Base-by-base conservation (phyloP, 2,888 invertebrate species). In the Lathronympha strigana region DNA sequence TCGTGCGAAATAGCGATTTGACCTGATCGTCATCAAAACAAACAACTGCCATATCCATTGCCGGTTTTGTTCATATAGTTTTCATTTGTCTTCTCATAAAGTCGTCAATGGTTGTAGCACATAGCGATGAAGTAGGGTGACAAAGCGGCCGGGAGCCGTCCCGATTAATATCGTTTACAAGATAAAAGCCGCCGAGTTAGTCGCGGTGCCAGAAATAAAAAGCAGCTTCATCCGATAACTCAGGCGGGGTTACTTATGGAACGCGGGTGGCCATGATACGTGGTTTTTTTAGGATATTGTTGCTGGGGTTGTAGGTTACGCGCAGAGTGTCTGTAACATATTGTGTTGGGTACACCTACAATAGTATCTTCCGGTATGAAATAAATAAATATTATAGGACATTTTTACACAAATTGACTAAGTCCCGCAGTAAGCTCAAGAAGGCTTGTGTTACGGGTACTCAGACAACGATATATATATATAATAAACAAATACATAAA, bases 161-260 rank as follows among this genome's bases (percentile, higher is more conserved):
- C 85, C 89, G 88, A 90, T 90, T 91, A 90, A 90, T 90, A 90
- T 89, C 87, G 82, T 89, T 90, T 90, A 90, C 88, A 89, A 90
- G 88, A 90, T 89, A 90, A 90, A 90, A 90, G 90, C 87, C 84
- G 87, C 80, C 82, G 84, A 84, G 85, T 83, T 79, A 84, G 83
- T 83, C 81, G 84, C 81, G 86, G 83, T 87, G 87, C 80, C 88
- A 90, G 83, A 90, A 90, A 90, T 90, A 90, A 90, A 90, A 87
- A 80, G 83, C 79, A 80, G 83, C 84, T 86, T 83, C 81, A 84
- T 82, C 79, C 81, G 79, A 87, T 85, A 86, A 83, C 88, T 89
- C 88, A 84, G 87, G 81, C 84, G 86, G 87, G 87, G 84, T 87
- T 86, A 82, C 81, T 81, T 80, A 79, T 76, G 66, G 66, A 69